These are phyloP conservation scores for Fragum sueziense DNA, from an alignment of 2,888 invertebrate species.

Conservation along the genomic window DNA sequence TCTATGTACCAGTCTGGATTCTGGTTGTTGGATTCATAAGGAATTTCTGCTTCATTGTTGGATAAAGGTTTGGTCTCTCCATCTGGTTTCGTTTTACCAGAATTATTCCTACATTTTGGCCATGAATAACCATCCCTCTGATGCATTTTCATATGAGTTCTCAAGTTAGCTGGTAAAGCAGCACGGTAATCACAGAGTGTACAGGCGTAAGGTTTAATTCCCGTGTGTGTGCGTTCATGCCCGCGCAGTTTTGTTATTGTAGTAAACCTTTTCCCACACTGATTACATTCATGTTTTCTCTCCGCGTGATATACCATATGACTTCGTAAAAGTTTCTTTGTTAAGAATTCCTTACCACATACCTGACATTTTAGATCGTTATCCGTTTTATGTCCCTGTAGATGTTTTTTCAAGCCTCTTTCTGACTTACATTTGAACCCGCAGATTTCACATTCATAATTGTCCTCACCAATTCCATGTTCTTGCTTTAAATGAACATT, in stretches of 20 bases:
- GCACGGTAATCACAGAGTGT: conserved; percentile 30
- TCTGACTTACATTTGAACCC: conserved; percentile 21
- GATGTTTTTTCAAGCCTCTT: conserved; percentile 22
- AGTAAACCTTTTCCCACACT: conserved; percentile 41
- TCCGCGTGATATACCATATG: conserved; percentile 30
- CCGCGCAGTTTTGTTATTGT: conserved; percentile 25
- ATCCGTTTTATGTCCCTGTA: conserved; percentile 12
- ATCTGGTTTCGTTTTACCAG: not conserved
- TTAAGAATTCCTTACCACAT: conserved; percentile 28
- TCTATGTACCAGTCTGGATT: not conserved
- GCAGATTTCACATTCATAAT: conserved; percentile 38
- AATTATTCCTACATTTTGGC: not conserved
- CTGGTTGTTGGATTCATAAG: not conserved
- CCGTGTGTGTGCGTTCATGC: conserved; percentile 34
- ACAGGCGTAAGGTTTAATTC: conserved; percentile 34
- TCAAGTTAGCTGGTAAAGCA: conserved; percentile 29
- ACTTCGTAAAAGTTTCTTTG: conserved; percentile 16
- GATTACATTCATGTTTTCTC: conserved; percentile 23
- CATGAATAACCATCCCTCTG: conserved; percentile 13
- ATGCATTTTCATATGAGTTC: conserved; percentile 44
- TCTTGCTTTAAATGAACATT: conserved; percentile 36
- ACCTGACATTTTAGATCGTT: conserved; percentile 2
- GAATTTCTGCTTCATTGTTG: not conserved
- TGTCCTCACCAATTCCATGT: conserved; percentile 35
- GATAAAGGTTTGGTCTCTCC: not conserved